Percentiles rank a stretch among this genome's conserved stretches.
Evolutionary conservation across 2,797 vertebrate species (phyloP).

Genomic region (Channa striata): DNA sequence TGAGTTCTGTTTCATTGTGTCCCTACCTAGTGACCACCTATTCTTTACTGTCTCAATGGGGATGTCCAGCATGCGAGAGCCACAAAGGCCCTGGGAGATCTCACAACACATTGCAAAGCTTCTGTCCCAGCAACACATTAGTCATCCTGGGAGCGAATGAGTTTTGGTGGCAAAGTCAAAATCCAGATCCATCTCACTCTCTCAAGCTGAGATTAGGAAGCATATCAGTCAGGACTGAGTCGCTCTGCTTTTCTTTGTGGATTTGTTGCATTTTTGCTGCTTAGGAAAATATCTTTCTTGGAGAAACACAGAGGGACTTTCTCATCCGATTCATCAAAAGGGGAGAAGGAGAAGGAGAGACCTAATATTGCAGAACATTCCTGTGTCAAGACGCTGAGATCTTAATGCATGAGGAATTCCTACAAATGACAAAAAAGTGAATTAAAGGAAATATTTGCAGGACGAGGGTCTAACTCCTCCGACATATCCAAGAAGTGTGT

Average conservation of each 20-base stretch:
- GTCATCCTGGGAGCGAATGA: conserved; percentile 78
- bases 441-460: conserved; percentile 53
- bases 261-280: conserved; percentile 55
- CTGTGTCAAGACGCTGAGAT: conserved; percentile 55
- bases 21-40: conserved; percentile 91
- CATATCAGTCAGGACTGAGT: conserved; percentile 53
- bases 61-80: conserved; percentile 84
- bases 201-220: conserved; percentile 61
- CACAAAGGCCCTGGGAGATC: conserved; percentile 84
- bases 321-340: conserved; percentile 54
- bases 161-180: conserved; percentile 64
- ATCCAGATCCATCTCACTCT: conserved; percentile 69
- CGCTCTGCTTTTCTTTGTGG: conserved; percentile 52
- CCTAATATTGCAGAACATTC: conserved; percentile 46
- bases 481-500: conserved; percentile 24
- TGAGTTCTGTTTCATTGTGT: conserved; percentile 87
- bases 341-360: conserved; percentile 13
- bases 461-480: conserved; percentile 45
- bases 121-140: conserved; percentile 87
- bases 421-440: conserved; percentile 41
- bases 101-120: conserved; percentile 84
- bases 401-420: conserved; percentile 45
- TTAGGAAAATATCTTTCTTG: conserved; percentile 39
- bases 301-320: conserved; percentile 52
- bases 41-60: conserved; percentile 90